These are phyloP conservation scores for Aporophyla lueneburgensis DNA, from an alignment of 2,888 invertebrate genomes.

Conservation along the genomic window DNA sequence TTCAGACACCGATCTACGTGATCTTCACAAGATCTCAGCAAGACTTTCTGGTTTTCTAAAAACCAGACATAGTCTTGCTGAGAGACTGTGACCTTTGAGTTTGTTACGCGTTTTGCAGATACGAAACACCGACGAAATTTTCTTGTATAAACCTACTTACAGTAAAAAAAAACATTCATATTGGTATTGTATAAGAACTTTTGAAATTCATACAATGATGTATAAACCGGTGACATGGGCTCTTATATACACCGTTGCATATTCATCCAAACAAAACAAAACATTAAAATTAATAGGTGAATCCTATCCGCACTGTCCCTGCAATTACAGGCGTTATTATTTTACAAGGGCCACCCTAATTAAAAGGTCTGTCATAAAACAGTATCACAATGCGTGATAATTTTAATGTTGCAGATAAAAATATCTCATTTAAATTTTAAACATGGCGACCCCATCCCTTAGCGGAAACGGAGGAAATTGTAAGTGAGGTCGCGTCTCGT, in stretches of 20 bases:
- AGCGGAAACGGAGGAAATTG: slow-evolving; percentile 61
- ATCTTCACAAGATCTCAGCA: too few species aligned
- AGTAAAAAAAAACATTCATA: too few species aligned
- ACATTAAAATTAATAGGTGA: slow-evolving; percentile 39
- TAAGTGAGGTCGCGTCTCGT: slow-evolving; percentile 60
- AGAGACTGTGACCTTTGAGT: too few species aligned
- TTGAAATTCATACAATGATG: too few species aligned
- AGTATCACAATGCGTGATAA: slow-evolving; percentile 63
- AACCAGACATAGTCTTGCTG: too few species aligned
- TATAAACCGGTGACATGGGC: too few species aligned
- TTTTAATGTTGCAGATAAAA: slow-evolving; percentile 64
- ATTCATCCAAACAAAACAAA: slow-evolving; percentile 15
- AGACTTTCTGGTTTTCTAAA: too few species aligned
- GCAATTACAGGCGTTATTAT: slow-evolving; percentile 41
- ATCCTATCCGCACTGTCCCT: slow-evolving; percentile 25
- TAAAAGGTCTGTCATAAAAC: slow-evolving; percentile 56
- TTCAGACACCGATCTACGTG: too few species aligned
- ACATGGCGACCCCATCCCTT: slow-evolving; percentile 42
- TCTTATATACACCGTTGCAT: neutral
- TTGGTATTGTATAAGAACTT: too few species aligned
- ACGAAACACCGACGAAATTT: too few species aligned
- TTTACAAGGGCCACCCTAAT: slow-evolving; percentile 56
- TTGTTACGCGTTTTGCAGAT: too few species aligned
- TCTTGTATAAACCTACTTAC: too few species aligned
- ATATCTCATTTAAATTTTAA: slow-evolving; percentile 63